Conservation (phyloP, 2,113 vertebrate genomes). For the Cynopterus brachyotis region DNA sequence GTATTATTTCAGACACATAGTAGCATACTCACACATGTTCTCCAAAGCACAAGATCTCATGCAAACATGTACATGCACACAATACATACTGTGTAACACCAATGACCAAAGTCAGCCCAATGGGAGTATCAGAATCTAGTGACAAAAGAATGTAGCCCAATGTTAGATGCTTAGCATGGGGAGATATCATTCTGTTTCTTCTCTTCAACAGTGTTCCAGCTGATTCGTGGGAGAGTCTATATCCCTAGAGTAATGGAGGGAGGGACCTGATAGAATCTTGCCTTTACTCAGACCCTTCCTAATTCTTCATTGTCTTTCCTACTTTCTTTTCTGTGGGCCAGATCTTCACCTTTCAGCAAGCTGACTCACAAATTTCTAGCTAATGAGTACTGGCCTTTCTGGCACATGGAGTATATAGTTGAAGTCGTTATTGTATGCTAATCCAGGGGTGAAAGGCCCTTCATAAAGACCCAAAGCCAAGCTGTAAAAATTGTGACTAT, state of each 20-base stretch:
- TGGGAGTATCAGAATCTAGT: not conserved
- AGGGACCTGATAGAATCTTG: not conserved
- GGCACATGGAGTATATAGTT: not conserved
- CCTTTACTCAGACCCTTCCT: not conserved
- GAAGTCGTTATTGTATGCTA: slow-evolving; percentile 9
- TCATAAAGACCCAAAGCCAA: not conserved
- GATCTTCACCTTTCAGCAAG: not conserved
- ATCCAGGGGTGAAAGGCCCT: not conserved
- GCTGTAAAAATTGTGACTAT: not conserved
- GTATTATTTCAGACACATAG: not conserved
- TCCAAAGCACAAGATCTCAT: not conserved
- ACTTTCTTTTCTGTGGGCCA: not conserved
- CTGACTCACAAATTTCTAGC: not conserved
- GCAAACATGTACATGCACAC: not conserved
- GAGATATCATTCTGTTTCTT: not conserved
- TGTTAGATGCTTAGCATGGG: not conserved
- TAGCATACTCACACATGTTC: not conserved
- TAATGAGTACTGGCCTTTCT: not conserved
- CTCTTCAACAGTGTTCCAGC: not conserved
- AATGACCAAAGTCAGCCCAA: not conserved
- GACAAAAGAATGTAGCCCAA: not conserved
- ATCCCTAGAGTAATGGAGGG: not conserved
- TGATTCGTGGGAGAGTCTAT: not conserved
- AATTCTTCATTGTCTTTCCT: not conserved
- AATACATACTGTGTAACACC: not conserved